These are phyloP conservation scores for Creontiades dilutus DNA, from an alignment of 2,888 invertebrate species.

Conservation along the genomic window DNA sequence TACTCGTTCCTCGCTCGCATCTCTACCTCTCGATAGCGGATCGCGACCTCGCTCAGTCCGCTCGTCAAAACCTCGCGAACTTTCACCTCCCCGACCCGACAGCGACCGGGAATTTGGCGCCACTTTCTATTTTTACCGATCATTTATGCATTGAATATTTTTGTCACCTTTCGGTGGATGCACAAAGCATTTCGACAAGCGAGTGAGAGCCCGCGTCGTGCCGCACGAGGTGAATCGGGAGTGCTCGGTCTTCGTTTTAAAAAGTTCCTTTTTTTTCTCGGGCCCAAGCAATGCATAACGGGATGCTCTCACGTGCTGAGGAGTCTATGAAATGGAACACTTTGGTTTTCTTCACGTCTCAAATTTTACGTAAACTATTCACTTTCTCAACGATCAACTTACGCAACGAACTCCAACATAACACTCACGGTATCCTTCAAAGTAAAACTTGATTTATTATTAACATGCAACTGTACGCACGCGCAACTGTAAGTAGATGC, in stretches of 20 bases:
- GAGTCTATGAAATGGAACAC: neutral
- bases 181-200: slow-evolving; percentile 50
- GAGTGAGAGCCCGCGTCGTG: slow-evolving; percentile 66
- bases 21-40: neutral
- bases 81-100: neutral
- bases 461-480: too few relatives aligned
- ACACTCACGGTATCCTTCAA: too few relatives aligned
- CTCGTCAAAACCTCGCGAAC: neutral
- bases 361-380: neutral
- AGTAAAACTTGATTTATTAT: too few relatives aligned
- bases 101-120: slow-evolving; percentile 2
- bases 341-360: neutral
- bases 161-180: slow-evolving; percentile 3
- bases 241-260: slow-evolving; percentile 23
- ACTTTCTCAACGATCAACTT: neutral
- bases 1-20: neutral
- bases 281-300: neutral
- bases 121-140: slow-evolving; percentile 32
- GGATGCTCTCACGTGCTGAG: neutral
- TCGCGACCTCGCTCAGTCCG: neutral
- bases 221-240: slow-evolving; percentile 37
- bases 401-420: neutral
- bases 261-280: neutral
- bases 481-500: too few relatives aligned
- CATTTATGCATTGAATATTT: slow-evolving; percentile 39